phyloP scores from a whole-genome alignment of 2,797 vertebrate genomes.

The Sus cebifrons region DNA sequence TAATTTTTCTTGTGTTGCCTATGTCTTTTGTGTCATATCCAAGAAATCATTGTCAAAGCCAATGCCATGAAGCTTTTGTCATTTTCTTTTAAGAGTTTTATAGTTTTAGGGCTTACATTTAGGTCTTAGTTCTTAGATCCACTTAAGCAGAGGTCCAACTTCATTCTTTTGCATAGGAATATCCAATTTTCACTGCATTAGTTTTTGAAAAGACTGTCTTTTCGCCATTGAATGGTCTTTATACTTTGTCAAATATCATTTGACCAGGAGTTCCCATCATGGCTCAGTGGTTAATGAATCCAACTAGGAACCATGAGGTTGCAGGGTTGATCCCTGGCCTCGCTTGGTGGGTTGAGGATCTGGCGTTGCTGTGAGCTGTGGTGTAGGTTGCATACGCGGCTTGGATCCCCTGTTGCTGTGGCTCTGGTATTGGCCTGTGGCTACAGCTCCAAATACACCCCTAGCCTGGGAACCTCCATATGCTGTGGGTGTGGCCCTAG shows the following conservation, averaged over 20 bases:
- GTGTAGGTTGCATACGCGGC: too few relatives aligned
- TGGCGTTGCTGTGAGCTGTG: too few relatives aligned
- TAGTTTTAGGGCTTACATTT: not conserved
- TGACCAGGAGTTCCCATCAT: too few relatives aligned
- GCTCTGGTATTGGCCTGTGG: too few relatives aligned
- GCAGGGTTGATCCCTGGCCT: too few relatives aligned
- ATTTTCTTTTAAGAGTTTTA: not conserved
- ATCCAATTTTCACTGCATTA: not conserved
- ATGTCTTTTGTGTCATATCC: not conserved
- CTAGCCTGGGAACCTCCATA: too few relatives aligned
- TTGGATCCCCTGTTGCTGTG: too few relatives aligned
- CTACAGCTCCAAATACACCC: too few relatives aligned
- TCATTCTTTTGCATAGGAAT: not conserved
- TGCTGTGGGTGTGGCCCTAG: too few relatives aligned
- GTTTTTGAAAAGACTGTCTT: conserved; percentile 20
- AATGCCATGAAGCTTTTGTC: not conserved
- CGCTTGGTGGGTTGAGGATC: too few relatives aligned
- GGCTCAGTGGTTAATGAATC: too few relatives aligned
- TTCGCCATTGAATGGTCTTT: not conserved
- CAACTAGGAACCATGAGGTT: too few relatives aligned
- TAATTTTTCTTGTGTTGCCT: not conserved
- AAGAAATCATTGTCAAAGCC: not conserved
- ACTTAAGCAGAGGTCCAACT: not conserved
- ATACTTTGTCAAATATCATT: not conserved
- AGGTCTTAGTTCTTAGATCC: not conserved